A percentile compares a stretch with the other conserved stretches of the same genome.
These are phyloP conservation scores for Epicauta chinensis DNA, from an alignment of 1,140 invertebrate species.

Conservation along the genomic window DNA sequence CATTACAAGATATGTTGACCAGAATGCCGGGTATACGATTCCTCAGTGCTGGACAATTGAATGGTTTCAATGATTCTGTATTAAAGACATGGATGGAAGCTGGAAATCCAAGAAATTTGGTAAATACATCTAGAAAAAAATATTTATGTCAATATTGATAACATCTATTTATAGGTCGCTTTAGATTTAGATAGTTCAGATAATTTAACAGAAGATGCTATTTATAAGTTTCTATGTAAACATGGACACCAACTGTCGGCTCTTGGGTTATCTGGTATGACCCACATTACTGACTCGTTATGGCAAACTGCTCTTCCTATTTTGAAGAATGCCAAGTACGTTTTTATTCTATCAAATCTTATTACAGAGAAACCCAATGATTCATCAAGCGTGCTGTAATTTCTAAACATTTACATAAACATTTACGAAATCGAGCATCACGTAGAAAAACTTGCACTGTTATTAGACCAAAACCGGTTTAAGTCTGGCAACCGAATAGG, in stretches of 20 bases:
- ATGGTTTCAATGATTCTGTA: slow-evolving; percentile 94
- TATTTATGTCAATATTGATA: no score
- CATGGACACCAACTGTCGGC: slow-evolving; percentile 85
- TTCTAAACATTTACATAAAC: no score
- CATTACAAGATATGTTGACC: slow-evolving; percentile 86
- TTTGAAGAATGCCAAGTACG: slow-evolving; percentile 83
- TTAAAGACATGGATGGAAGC: slow-evolving; percentile 83
- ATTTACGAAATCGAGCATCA: no score
- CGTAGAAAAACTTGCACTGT: no score
- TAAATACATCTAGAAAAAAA: no score
- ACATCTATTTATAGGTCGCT: slow-evolving; percentile 56
- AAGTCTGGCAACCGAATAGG: no score
- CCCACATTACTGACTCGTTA: slow-evolving; percentile 95
- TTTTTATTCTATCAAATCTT: slow-evolving; percentile 7
- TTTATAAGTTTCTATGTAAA: slow-evolving; percentile 85
- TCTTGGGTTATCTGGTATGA: slow-evolving; percentile 88
- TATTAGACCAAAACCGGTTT: no score
- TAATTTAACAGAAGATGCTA: slow-evolving; percentile 86
- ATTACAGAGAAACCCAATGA: no score
- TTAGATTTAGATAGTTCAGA: slow-evolving; percentile 93
- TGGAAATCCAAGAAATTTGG: slow-evolving; percentile 64
- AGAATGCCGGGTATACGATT: slow-evolving; percentile 83
- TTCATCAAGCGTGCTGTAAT: no score
- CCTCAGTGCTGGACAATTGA: slow-evolving; percentile 90
- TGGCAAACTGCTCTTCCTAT: slow-evolving; percentile 90